A percentile compares a stretch with the other conserved stretches of the same genome.
Evolutionary conservation across 2,888 invertebrate species (phyloP).

Genomic region (Metopia argyrocephala): DNA sequence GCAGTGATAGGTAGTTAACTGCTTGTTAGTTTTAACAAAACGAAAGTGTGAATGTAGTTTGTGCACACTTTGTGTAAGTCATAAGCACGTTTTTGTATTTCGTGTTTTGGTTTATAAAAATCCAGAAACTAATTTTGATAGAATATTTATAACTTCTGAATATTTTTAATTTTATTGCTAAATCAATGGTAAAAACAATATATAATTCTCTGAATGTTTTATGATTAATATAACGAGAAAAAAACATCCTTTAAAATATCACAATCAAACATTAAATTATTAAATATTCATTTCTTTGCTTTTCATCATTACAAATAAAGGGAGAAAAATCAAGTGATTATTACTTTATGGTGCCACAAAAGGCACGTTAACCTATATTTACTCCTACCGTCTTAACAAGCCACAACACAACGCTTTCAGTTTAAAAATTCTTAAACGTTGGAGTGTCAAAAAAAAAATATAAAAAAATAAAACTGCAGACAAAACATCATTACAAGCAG

Average conservation of each 20-base stretch:
- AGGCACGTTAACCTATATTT: conserved; percentile 39
- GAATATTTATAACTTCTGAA: no score
- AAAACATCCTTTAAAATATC: neutral
- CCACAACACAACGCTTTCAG: neutral
- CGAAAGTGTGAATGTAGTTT: no score
- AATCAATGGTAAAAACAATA: no score
- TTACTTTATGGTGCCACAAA: conserved; percentile 29
- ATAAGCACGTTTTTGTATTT: no score
- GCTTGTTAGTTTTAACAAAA: no score
- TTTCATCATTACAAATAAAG: neutral
- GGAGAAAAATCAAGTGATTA: conserved; percentile 13
- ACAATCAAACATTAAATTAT: neutral
- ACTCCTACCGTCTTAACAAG: neutral
- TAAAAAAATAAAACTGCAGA: neutral
- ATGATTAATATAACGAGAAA: neutral
- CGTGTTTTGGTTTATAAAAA: no score
- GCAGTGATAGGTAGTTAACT: no score
- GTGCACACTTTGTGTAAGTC: no score
- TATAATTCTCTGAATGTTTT: no score
- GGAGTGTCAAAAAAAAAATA: conserved; percentile 30
- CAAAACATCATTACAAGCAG: conserved; percentile 26
- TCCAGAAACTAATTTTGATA: no score
- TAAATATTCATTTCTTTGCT: neutral
- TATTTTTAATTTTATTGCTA: no score
- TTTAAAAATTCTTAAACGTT: conserved; percentile 14